Base-by-base conservation (phyloP, 2,113 vertebrate species). In the Lepisosteus oculatus region DNA sequence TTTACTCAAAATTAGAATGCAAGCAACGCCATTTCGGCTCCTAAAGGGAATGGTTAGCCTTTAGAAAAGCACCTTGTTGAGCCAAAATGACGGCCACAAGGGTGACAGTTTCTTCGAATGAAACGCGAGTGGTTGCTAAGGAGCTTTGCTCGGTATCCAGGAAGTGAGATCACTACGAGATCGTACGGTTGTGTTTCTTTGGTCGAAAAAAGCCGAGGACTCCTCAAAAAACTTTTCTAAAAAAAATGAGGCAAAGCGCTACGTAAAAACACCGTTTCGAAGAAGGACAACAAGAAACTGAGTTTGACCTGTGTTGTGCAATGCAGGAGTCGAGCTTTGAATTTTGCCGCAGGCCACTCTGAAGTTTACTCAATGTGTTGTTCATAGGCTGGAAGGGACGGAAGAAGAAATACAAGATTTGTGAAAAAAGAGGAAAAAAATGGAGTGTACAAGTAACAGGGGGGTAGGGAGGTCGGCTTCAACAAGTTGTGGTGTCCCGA, bases 391-490 rank as follows among this genome's bases (percentile, higher is more conserved):
- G 41, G 74, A 61, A 51, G 41, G 9, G 2, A 8, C 14, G 41
- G n/a, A 57, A 15, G 43, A 42, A 43, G 56, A 3, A 62, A 12
- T 1, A 69, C 61, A 11, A 84, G 85, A 81, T 86, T 84, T 67
- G 67, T 67, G 61, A 74, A 74, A 74, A 81, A 86, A 44, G 55
- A 67, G 74, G 68, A 65, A 75, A 87, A 77, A 90, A 90, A 86
- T 84, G 89, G 85, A 89, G 91, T 86, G 84, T 79, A 80, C 81
- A 86, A 87, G 86, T 86, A 89, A 86, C 80, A 86, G 85, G 85
- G 89, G 84, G 81, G 83, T 84, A 89, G 87, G 86, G 89, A 89
- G 87, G 85, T 83, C 84, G 89, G 85, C 54, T 81, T 81, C 91
- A 83, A 85, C 81, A 72, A 78, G 69, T 70, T 64, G 63, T 44